phyloP scores from a whole-genome alignment of 2,113 vertebrate genomes.

The Trinectes maculatus region DNA sequence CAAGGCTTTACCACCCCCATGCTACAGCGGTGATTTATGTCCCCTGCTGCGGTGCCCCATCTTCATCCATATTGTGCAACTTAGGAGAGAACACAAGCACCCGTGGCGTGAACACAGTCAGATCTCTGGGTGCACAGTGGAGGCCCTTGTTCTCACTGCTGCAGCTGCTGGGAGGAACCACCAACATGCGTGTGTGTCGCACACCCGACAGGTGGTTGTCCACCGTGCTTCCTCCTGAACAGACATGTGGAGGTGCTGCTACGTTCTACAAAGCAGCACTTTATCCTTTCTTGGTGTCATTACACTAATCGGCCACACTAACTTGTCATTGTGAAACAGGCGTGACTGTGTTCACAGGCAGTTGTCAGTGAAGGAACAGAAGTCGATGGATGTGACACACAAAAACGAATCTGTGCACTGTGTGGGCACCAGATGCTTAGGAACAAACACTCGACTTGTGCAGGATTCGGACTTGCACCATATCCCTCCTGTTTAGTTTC shows the following conservation, averaged over 20 bases:
- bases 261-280: conserved; percentile 9
- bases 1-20: not conserved
- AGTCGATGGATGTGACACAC: not conserved
- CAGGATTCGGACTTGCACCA: conserved; percentile 3
- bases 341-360: not conserved
- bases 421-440: not conserved
- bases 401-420: conserved; percentile 16
- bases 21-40: conserved; percentile 43
- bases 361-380: not conserved
- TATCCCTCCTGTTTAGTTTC: conserved; percentile 10
- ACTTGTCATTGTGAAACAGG: conserved; percentile 20
- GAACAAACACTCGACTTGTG: not conserved
- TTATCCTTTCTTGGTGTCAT: not conserved
- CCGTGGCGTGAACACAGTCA: conserved; percentile 51
- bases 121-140: conserved; percentile 54
- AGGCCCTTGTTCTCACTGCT: conserved; percentile 51
- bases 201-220: conserved; percentile 60
- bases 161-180: conserved; percentile 63
- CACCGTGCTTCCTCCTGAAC: conserved; percentile 30
- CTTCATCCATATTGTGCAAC: conserved; percentile 48
- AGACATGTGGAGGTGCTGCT: too few species aligned
- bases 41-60: conserved; percentile 3
- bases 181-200: conserved; percentile 36
- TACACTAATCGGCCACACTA: not conserved
- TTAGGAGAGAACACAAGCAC: conserved; percentile 24